phyloP scores from a whole-genome alignment of 2,888 invertebrate species.

The Noctua janthe region DNA sequence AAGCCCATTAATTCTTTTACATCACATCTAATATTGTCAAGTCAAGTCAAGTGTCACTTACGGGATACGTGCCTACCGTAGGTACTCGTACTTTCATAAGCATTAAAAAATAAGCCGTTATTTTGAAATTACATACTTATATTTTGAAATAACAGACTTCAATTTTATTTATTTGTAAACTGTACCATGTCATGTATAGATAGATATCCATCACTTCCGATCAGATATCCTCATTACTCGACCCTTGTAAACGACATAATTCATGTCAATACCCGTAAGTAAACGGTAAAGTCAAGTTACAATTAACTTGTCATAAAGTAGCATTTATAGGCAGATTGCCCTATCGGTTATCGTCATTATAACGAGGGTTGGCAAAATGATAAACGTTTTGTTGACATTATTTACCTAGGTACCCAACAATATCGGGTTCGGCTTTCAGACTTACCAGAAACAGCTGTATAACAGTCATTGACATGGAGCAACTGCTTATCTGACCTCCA shows the following conservation, averaged over 20 bases:
- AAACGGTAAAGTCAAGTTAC: background rate
- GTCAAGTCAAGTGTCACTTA: no score
- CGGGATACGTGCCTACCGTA: no score
- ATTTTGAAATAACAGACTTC: no score
- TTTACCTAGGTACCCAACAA: background rate
- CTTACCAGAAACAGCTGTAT: background rate
- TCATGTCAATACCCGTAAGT: constrained; percentile 16
- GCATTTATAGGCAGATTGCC: constrained; percentile 27
- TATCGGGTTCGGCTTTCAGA: background rate
- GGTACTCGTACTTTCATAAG: no score
- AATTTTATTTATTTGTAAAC: no score
- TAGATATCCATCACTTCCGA: background rate
- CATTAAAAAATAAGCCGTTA: no score
- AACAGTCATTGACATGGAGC: background rate
- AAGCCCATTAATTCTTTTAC: no score
- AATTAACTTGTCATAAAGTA: constrained; percentile 36
- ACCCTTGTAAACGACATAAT: constrained; percentile 34
- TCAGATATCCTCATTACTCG: constrained; percentile 14
- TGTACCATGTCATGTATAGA: no score
- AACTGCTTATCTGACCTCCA: background rate
- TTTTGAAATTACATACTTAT: no score
- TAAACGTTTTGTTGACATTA: background rate
- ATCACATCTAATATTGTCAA: no score
- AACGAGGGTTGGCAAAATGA: constrained; percentile 38
- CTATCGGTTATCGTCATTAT: constrained; percentile 16